A percentile compares a stretch with the other conserved stretches of the same genome.
Evolutionary conservation across 2,888 invertebrate genomes (phyloP).

Genomic region (Empis livida): DNA sequence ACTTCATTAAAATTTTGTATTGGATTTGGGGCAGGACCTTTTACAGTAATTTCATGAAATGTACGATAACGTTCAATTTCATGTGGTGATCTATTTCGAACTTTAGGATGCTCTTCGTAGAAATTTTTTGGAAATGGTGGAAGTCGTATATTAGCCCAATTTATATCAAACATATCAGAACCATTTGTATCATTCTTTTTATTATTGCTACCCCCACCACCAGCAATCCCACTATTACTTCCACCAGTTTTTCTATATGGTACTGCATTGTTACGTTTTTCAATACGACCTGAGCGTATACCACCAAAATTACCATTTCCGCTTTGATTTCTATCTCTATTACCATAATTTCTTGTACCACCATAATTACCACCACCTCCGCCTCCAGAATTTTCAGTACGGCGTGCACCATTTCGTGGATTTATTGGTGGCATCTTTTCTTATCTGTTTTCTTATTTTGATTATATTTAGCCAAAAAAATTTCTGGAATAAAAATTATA

Average conservation of each 20-base stretch:
- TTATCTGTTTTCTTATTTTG: no score
- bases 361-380: no score
- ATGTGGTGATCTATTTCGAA: slow-evolving; percentile 42
- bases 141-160: slow-evolving; percentile 38
- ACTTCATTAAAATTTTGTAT: slow-evolving; percentile 62
- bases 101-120: slow-evolving; percentile 52
- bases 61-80: slow-evolving; percentile 52
- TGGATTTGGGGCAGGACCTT: slow-evolving; percentile 56
- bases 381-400: no score
- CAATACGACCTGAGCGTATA: slow-evolving; percentile 10
- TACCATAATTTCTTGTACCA: neutral
- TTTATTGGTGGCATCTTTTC: no score
- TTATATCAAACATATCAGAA: slow-evolving; percentile 20
- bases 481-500: no score
- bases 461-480: no score
- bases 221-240: slow-evolving; percentile 21
- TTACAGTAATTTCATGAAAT: slow-evolving; percentile 53
- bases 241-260: neutral
- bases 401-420: no score
- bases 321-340: slow-evolving; percentile 1
- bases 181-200: no score
- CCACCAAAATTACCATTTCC: neutral
- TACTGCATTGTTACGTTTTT: neutral
- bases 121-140: slow-evolving; percentile 66
- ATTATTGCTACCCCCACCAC: no score